These are phyloP conservation scores for Acanthornis magna DNA, from an alignment of 2,797 vertebrate genomes.

Conservation along the genomic window DNA sequence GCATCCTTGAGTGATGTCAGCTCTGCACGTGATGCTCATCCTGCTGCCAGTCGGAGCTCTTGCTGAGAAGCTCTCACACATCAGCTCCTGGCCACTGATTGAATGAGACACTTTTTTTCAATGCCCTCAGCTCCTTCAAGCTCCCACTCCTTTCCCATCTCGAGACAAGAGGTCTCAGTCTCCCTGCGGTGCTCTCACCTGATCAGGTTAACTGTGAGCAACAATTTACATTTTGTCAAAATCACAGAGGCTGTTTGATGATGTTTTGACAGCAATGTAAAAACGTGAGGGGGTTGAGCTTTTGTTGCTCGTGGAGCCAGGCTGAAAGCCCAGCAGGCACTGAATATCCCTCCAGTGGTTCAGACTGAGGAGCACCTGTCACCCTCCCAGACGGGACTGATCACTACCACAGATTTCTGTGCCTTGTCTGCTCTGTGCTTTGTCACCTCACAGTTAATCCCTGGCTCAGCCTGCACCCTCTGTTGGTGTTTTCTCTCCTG, in stretches of 20 bases:
- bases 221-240: not conserved
- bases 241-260: not conserved
- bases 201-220: not conserved
- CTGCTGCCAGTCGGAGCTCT: not conserved
- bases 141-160: not conserved
- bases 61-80: not conserved
- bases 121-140: not conserved
- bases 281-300: not conserved
- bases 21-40: not conserved
- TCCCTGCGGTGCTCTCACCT: rapidly evolving
- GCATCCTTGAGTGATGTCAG: not conserved
- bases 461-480: not conserved
- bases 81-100: not conserved
- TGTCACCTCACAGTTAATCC: not conserved
- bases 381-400: not conserved
- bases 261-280: not conserved
- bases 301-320: not conserved
- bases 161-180: not conserved
- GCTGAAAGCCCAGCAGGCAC: not conserved
- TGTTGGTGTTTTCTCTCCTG: not conserved
- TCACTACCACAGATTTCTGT: not conserved
- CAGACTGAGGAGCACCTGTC: not conserved
- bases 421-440: not conserved
- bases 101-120: not conserved
- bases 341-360: rapidly evolving